Evolutionary conservation across 2,888 invertebrate species (phyloP).

Genomic region (Rhagophthalmus giganteus): DNA sequence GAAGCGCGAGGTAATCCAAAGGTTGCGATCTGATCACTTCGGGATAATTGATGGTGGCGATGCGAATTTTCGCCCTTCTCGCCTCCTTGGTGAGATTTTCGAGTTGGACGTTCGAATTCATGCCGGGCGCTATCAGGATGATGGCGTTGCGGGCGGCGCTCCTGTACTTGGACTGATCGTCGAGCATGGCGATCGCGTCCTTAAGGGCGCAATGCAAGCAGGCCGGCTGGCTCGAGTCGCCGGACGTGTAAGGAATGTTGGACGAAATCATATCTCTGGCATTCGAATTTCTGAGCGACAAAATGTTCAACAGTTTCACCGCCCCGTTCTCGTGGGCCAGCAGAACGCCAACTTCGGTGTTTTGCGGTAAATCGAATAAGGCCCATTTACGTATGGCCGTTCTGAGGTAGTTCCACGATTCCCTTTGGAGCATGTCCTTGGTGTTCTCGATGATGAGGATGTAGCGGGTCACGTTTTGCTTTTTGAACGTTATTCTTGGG

Average conservation of each 20-base stretch:
- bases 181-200: constrained; percentile 56
- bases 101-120: constrained; percentile 53
- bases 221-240: constrained; percentile 56
- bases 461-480: constrained; percentile 59
- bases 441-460: constrained; percentile 63
- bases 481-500: constrained; percentile 59
- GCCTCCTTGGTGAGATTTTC: constrained; percentile 54
- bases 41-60: constrained; percentile 62
- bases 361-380: constrained; percentile 59
- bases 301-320: constrained; percentile 48
- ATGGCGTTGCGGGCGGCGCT: constrained; percentile 61
- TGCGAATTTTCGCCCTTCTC: constrained; percentile 54
- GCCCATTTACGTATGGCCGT: constrained; percentile 64
- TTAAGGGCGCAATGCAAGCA: constrained; percentile 58
- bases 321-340: constrained; percentile 54
- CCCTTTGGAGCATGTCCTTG: constrained; percentile 61
- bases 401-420: constrained; percentile 64
- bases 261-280: constrained; percentile 55
- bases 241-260: constrained; percentile 59
- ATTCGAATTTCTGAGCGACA: constrained; percentile 46
- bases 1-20: constrained; percentile 56
- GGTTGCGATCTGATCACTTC: constrained; percentile 53
- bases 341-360: constrained; percentile 60
- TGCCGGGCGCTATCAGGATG: constrained; percentile 61
- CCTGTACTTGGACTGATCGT: constrained; percentile 50